phyloP scores from a whole-genome alignment of 2,797 vertebrate species.

The Chaunax sp. region DNA sequence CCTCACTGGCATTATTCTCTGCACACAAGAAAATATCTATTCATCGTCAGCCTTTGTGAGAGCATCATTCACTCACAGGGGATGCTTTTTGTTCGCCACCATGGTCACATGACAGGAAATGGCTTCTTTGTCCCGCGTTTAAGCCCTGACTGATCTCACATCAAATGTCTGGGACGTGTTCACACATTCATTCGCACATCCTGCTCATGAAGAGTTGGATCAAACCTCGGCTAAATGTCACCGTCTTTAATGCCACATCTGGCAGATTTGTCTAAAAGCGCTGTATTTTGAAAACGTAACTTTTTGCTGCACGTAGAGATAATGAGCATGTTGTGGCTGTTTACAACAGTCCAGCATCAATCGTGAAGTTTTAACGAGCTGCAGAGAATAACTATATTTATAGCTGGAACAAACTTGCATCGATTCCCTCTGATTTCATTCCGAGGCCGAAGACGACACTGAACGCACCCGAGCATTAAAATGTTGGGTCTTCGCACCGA shows the following conservation, averaged over 20 bases:
- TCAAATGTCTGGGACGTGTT: constrained; percentile 66
- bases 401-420: constrained; percentile 63
- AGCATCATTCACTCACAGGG: constrained; percentile 31
- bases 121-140: constrained; percentile 52
- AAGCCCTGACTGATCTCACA: constrained; percentile 52
- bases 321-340: constrained; percentile 8
- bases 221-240: constrained; percentile 78
- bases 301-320: constrained; percentile 9
- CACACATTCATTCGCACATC: constrained; percentile 63
- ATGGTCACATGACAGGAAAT: constrained; percentile 63
- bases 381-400: constrained; percentile 57
- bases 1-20: constrained; percentile 20
- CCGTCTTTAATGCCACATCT: constrained; percentile 67
- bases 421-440: constrained; percentile 59
- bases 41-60: constrained; percentile 39
- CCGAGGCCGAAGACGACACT: constrained; percentile 37
- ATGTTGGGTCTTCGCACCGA: constrained; percentile 53
- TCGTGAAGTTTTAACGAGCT: constrained; percentile 44
- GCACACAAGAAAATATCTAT: constrained; percentile 35
- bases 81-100: constrained; percentile 18
- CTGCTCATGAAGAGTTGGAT: constrained; percentile 60
- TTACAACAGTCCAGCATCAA: constrained; percentile 29
- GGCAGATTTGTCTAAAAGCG: constrained; percentile 41
- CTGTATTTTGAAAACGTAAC: constrained; percentile 24
- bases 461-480: constrained; percentile 58